phyloP scores from a whole-genome alignment of 1,140 invertebrate species.

The Eufriesea mexicana region DNA sequence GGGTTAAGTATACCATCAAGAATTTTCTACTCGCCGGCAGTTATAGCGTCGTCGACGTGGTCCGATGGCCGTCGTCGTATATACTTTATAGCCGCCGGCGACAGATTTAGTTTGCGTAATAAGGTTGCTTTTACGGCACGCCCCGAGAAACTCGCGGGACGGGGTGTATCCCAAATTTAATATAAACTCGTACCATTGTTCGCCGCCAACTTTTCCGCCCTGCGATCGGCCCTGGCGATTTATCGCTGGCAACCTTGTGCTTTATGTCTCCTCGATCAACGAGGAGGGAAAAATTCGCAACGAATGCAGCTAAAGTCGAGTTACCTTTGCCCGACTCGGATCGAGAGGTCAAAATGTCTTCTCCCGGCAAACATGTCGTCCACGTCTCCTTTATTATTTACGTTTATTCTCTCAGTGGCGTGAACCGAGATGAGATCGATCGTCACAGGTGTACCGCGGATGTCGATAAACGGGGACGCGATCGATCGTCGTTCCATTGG shows the following conservation, averaged over 20 bases:
- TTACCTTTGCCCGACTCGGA: not conserved
- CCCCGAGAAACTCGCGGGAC: not conserved
- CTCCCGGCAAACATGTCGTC: not conserved
- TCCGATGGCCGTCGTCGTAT: not conserved
- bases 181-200: conserved; percentile 16
- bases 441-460: too few species aligned
- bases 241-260: not conserved
- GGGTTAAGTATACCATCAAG: not conserved
- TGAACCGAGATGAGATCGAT: too few species aligned
- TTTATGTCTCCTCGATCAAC: not conserved
- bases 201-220: not conserved
- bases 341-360: not conserved
- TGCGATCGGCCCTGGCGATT: not conserved
- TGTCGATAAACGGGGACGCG: too few species aligned
- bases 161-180: conserved; percentile 8
- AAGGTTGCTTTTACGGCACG: conserved; percentile 4
- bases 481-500: too few species aligned
- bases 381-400: not conserved
- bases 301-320: not conserved
- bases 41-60: not conserved
- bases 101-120: conserved; percentile 41
- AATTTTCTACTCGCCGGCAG: conserved; percentile 11
- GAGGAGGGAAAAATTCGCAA: not conserved
- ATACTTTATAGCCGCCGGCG: conserved; percentile 24
- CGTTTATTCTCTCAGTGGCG: not conserved